Evolutionary conservation across 92 coral and sea anemone genomes (phyloP), one percentile per base, ranked within the genome.

Genomic region (Micromussa lordhowensis): DNA sequence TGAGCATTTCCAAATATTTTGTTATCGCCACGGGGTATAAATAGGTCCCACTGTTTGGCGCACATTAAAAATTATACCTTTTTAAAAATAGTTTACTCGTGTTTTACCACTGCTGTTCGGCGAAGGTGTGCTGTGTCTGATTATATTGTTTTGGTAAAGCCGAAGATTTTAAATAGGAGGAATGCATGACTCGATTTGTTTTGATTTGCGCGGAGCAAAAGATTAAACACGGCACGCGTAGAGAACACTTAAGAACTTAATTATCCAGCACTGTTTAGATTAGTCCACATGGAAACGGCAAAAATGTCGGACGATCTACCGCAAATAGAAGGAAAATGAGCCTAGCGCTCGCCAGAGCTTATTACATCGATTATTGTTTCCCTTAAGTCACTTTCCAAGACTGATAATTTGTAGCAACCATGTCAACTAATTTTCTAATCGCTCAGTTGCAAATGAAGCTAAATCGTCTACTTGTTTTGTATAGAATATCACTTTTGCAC

Each of bases 1-100:
- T 76, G 59, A 75, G 66, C 82, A 13, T 75, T 85, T 64, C 76
- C 88, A 63, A 85, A 85, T 63, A 63, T 85, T 85, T 76, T 85
- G 77, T 76, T 61, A 75, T 51, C 64, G 18, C 63, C 82, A 18
- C 82, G 57, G 82, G 88, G 31, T 32, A 55, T 66, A 76, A 76
- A 85, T 38, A 77, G 22, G 54, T 14, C 82, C 53, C 34, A 63
- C 88, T 85, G 88, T 85, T 77, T 34, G 13, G 12, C 7, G 35
- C 26, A 76, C 35, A 61, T 85, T 85, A 63, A 76, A 75, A 77
- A 21, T 30, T 16, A 48, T 63, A 61, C 49, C 54, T 54, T 54
- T 72, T 55, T 35, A 22, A 84, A 84, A n/a, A 63, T 72, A 72
- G 38, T 77, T 77, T 48, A 77, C 81, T 44, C 64, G 35, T 49